Percentiles rank a stretch among this genome's conserved stretches.
These are phyloP conservation scores for Centrocercus urophasianus DNA, from an alignment of 2,113 vertebrate species.

Conservation along the genomic window DNA sequence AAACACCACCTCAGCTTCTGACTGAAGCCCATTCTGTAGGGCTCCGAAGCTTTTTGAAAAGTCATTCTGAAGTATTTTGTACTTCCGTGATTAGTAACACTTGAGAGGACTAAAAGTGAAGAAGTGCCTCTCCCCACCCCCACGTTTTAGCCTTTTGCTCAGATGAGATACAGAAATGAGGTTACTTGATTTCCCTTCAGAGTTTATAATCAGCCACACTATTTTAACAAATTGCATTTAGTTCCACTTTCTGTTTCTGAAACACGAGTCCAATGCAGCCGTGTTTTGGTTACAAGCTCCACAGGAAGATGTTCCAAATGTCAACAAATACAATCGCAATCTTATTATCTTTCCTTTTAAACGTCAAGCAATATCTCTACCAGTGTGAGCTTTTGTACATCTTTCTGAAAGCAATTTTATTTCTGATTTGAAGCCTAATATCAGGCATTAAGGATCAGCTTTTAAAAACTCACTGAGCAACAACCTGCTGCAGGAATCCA, in stretches of 20 bases:
- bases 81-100: not conserved
- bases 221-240: slow-evolving; percentile 7
- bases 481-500: not conserved
- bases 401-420: not conserved
- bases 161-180: slow-evolving; percentile 22
- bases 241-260: slow-evolving; percentile 43
- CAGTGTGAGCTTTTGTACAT: not conserved
- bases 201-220: slow-evolving; percentile 20
- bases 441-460: not conserved
- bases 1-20: not conserved
- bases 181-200: slow-evolving; percentile 24
- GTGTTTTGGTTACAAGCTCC: not conserved
- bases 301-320: not conserved
- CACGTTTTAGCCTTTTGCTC: not conserved
- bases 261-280: not conserved
- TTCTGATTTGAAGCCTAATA: not conserved
- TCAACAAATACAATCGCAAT: not conserved
- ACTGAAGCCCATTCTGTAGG: not conserved
- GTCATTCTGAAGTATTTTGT: not conserved
- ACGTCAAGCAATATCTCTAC: not conserved
- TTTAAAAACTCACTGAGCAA: not conserved
- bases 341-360: not conserved
- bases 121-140: not conserved
- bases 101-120: not conserved
- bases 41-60: not conserved